Conservation (phyloP, 2,888 invertebrate genomes). For the Scelioninae gen. 1 region DNA sequence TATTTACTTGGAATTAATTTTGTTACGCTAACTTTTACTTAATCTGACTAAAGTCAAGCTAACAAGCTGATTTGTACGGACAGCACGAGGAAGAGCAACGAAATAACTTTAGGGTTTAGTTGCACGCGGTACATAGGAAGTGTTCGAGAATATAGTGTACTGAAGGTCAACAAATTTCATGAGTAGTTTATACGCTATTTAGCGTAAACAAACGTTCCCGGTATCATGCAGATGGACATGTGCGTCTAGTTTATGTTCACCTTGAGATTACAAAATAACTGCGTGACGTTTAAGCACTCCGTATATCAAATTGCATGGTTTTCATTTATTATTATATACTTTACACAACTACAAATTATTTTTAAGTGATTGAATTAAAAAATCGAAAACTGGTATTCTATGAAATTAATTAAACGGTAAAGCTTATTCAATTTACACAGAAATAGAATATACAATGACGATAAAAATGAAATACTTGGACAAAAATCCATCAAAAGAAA, state of each 20-base stretch:
- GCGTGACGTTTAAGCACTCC: neutral
- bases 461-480: too few relatives aligned
- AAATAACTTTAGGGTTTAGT: conserved; percentile 54
- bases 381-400: too few relatives aligned
- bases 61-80: conserved; percentile 50
- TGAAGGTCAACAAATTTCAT: conserved; percentile 53
- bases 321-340: neutral
- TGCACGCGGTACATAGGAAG: conserved; percentile 28
- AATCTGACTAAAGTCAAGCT: conserved; percentile 45
- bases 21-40: conserved; percentile 50
- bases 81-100: conserved; percentile 37
- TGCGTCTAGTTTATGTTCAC: conserved; percentile 34
- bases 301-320: neutral
- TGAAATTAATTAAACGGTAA: too few relatives aligned
- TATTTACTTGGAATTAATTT: conserved; percentile 46
- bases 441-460: too few relatives aligned
- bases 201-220: conserved; percentile 38
- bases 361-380: too few relatives aligned
- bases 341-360: neutral
- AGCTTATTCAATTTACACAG: too few relatives aligned
- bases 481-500: too few relatives aligned
- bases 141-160: conserved; percentile 30
- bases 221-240: conserved; percentile 37
- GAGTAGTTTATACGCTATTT: conserved; percentile 44
- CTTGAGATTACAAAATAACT: conserved; percentile 24